Conservation (phyloP, 2,113 vertebrate species). For the Ceyx melanurus region DNA sequence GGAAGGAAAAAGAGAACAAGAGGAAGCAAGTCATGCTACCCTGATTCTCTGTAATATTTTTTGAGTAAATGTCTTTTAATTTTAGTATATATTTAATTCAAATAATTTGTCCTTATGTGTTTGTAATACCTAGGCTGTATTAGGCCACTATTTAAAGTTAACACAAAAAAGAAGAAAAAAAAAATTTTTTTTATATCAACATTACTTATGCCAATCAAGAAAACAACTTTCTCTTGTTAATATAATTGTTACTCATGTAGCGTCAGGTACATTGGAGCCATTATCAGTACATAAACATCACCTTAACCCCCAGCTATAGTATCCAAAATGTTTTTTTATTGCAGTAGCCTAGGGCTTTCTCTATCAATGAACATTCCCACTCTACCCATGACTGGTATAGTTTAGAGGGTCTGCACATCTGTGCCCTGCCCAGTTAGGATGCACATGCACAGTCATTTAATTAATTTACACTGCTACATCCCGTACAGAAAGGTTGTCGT, state of each 20-base stretch:
- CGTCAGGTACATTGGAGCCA: not conserved
- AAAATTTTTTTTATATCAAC: not conserved
- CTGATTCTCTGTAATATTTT: not conserved
- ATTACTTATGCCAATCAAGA: not conserved
- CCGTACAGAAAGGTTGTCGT: not conserved
- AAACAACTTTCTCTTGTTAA: not conserved
- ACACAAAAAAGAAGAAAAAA: not conserved
- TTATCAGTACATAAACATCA: not conserved
- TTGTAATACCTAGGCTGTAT: not conserved
- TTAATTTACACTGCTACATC: not conserved
- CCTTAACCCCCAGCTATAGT: not conserved
- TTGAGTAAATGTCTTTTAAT: not conserved
- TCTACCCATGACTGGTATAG: not conserved
- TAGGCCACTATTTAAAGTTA: not conserved
- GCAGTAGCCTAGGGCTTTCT: not conserved
- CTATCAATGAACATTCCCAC: not conserved
- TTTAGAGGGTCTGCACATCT: not conserved
- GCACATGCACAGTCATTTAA: not conserved
- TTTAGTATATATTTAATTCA: not conserved
- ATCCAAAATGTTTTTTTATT: not conserved
- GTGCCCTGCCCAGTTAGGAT: not conserved
- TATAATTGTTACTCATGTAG: not conserved
- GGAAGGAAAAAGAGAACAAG: not conserved
- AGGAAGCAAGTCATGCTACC: accelerated
- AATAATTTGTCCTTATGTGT: not conserved